Evolutionary conservation across 1,140 invertebrate genomes (phyloP), one percentile per base, ranked within the genome.

Genomic region (Aphelinus atriplicis): DNA sequence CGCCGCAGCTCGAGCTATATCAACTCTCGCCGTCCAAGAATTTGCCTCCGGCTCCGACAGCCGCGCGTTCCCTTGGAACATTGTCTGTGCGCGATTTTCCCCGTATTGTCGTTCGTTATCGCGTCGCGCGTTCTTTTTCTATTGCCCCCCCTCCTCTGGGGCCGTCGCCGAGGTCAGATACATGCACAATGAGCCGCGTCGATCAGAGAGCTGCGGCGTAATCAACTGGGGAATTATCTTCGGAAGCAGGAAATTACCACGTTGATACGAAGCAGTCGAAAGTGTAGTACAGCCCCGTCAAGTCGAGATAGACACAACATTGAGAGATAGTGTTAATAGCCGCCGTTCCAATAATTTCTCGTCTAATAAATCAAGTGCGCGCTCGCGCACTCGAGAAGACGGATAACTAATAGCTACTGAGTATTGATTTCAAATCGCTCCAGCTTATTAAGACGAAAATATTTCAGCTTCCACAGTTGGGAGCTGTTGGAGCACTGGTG

Each of bases 191-290:
- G 26, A 26, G 26, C 26, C 26, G 26, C 26, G 26, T 26, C 26
- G 26, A 26, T 26, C 26, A 26, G 26, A 26, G 26, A 26, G 26
- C 26, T 26, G 26, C 26, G 26, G 26, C 26, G 26, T 60, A 3
- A 73, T 66, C 70, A 51, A 60, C 56, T 26, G 26, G 26, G 26
- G 26, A 65, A 71, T 48, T 65, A 50, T 65, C 63, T 26, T 0
- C 77, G 73, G 65, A 68, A 77, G 64, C 62, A 61, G 69, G 73
- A 71, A 75, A 72, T 74, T 71, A 75, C 50, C 62, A 53, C 58
- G 53, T 43, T 42, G 65, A 78, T 70, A 79, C 70, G 45, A 55
- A 26, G 26, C 26, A 26, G 26, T 26, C 26, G 26, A 26, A 26
- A 26, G 26, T 26, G 26, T 26, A 26, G 26, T 26, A 26, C 26